phyloP scores from a whole-genome alignment of 2,888 invertebrate genomes.

The Metopia argyrocephala region DNA sequence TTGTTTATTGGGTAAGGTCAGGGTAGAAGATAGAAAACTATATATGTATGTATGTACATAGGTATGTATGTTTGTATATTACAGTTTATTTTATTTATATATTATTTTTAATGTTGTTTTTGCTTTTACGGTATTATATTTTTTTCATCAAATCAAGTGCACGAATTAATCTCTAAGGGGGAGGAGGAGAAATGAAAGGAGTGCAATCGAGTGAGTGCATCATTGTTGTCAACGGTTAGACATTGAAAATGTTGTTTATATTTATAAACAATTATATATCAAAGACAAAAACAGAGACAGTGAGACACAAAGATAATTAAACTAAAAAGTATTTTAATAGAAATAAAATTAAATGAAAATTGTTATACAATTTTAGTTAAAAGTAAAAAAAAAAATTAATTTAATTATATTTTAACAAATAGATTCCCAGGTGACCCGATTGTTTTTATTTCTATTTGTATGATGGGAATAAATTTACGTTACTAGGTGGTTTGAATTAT shows the following conservation, averaged over 20 bases:
- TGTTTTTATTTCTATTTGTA: too few species aligned
- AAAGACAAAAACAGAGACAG: neutral
- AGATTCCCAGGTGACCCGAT: too few species aligned
- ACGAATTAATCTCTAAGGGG: neutral
- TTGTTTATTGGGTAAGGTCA: slow-evolving; percentile 59
- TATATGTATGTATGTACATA: too few species aligned
- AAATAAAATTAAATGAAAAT: neutral
- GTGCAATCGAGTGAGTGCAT: slow-evolving; percentile 15
- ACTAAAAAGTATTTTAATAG: neutral
- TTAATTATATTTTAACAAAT: too few species aligned
- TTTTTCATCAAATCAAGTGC: slow-evolving; percentile 13
- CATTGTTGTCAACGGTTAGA: slow-evolving; percentile 48
- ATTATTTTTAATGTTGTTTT: neutral
- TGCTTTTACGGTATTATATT: neutral
- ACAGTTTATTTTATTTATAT: neutral
- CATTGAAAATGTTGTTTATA: slow-evolving; percentile 62
- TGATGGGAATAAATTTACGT: too few species aligned
- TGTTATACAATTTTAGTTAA: neutral
- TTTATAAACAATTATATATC: slow-evolving; percentile 48
- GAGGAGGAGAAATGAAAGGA: neutral
- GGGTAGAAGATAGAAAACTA: slow-evolving; percentile 56
- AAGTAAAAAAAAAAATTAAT: neutral
- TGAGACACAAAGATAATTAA: neutral
- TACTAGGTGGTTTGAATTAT: too few species aligned
- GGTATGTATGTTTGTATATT: neutral